Evolutionary conservation across 2,888 invertebrate species (phyloP), one percentile per base, ranked within the genome.

Genomic region (Latheticus oryzae): DNA sequence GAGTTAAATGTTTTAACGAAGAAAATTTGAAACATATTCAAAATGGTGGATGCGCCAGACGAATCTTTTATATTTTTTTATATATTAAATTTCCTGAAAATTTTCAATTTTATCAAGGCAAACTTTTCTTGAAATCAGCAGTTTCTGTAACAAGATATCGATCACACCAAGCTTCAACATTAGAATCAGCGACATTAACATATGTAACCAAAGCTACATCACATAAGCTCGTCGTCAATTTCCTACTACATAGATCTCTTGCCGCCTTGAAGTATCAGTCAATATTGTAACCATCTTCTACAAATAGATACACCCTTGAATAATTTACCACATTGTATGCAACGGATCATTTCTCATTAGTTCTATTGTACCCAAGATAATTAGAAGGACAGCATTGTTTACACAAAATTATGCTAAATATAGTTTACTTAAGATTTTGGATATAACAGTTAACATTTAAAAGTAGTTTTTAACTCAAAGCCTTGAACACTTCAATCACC

Each of bases 341-440:
- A 45, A 45, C 30, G 28, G 19, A 30, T 45, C 12, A 21, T 7
- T 45, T 16, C 45, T 45, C 45, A 45, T 45, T 45, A 45, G 30
- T 30, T 21, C 45, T 30, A 43, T 43, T 43, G 28, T 17, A 12
- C 13, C n/a, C 11, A 8, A 23, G 21, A 38, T 38, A 17, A 42
- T 17, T 28, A 45, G 15, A 30, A n/a, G 45, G 17, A 45, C 45
- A 30, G 30, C 21, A 12, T 32, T 45, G 45, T 32, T 32, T 45
- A 30, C 17, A 19, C 17, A 17, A 19, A 21, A 45, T 45, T 32
- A 45, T 45, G 30, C 30, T 45, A 30, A 42, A 28, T 28, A 42
- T n/a, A 24, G 28, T 26, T 42, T 40, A 11, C 23, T 12, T 8
- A 40, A 23, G 28, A 15, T 38, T 38, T 26, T 8, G 32, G 12